A percentile compares a stretch with the other conserved stretches of the same genome.
These are phyloP conservation scores for Coelinius sp. DNA, from an alignment of 2,888 invertebrate genomes.

Conservation along the genomic window DNA sequence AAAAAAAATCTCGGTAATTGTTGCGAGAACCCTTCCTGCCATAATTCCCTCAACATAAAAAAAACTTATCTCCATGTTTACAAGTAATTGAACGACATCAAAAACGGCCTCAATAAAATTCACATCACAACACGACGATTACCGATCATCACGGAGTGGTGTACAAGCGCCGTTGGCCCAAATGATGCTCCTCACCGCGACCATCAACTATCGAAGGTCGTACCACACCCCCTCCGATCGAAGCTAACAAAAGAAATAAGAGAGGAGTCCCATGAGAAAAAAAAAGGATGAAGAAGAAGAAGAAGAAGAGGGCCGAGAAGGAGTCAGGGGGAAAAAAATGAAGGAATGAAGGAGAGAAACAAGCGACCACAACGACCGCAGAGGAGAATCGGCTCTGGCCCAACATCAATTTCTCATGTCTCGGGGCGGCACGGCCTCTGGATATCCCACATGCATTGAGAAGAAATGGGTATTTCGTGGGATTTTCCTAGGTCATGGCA, in stretches of 20 bases:
- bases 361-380: constrained; percentile 33
- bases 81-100: constrained; percentile 25
- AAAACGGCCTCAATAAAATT: constrained; percentile 6
- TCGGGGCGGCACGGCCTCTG: constrained; percentile 36
- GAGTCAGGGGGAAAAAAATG: constrained; percentile 7
- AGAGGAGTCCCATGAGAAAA: neutral
- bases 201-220: constrained; percentile 35
- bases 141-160: constrained; percentile 16
- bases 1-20: neutral
- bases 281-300: neutral
- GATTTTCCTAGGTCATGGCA: constrained; percentile 61
- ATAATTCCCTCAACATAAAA: neutral
- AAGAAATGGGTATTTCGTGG: constrained; percentile 45
- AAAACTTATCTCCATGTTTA: constrained; percentile 11
- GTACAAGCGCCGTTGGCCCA: constrained; percentile 22
- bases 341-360: constrained; percentile 25
- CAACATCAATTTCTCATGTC: constrained; percentile 44
- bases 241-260: constrained; percentile 7
- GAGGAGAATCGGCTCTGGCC: constrained; percentile 34
- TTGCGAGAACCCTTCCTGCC: neutral
- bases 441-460: constrained; percentile 13
- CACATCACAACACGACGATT: constrained; percentile 32
- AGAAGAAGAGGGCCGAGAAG: neutral
- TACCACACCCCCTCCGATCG: constrained; percentile 30
- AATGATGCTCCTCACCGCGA: constrained; percentile 26